These are phyloP conservation scores for Eubasilissa splendida DNA, from an alignment of 2,888 invertebrate species.

Conservation along the genomic window DNA sequence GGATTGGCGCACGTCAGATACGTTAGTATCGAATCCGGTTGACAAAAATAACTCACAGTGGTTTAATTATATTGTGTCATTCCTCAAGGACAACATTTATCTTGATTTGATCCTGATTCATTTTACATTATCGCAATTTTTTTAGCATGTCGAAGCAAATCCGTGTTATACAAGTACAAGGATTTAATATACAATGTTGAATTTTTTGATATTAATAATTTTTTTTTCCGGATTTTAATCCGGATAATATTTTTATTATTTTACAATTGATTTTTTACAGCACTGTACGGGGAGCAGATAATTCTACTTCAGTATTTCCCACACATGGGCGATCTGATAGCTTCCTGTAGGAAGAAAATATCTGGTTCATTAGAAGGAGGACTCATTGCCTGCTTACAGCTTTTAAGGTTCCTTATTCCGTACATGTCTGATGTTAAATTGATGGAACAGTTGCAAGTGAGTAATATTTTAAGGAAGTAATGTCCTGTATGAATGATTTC, in stretches of 20 bases:
- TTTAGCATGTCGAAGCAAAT: background rate
- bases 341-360: slow-evolving; percentile 84
- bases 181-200: too few species aligned
- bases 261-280: slow-evolving; percentile 64
- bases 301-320: slow-evolving; percentile 92
- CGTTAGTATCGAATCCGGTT: too few species aligned
- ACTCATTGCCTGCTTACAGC: slow-evolving; percentile 85
- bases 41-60: too few species aligned
- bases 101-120: too few species aligned
- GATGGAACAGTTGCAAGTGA: slow-evolving; percentile 89
- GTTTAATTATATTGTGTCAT: too few species aligned
- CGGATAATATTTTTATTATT: background rate
- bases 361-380: slow-evolving; percentile 91
- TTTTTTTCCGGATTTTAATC: too few species aligned
- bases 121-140: too few species aligned
- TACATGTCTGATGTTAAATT: slow-evolving; percentile 87
- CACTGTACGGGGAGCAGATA: slow-evolving; percentile 89
- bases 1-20: too few species aligned
- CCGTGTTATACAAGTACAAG: too few species aligned
- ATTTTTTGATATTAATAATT: too few species aligned
- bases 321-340: slow-evolving; percentile 89
- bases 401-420: slow-evolving; percentile 85
- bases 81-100: too few species aligned
- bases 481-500: too few species aligned
- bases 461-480: background rate